Conservation (phyloP, 2,113 vertebrate species). For the Microcebus lehilahytsara region DNA sequence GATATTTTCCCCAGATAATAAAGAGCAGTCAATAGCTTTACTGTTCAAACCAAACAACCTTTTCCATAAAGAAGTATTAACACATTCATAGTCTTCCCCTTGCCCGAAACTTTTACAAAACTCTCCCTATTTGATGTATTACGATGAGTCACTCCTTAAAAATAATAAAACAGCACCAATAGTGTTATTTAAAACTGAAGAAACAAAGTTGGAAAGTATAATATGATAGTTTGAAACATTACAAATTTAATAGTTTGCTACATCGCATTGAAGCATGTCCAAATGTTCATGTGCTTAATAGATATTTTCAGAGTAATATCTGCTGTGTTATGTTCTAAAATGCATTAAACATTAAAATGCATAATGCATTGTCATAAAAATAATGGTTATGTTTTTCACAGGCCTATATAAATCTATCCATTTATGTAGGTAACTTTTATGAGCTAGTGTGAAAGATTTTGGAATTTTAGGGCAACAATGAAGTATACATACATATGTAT, state of each 20-base stretch:
- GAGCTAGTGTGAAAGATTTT: neutral
- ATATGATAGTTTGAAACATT: constrained; percentile 20
- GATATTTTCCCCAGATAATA: neutral
- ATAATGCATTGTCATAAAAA: neutral
- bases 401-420: neutral
- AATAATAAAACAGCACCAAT: neutral
- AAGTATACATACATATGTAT: neutral
- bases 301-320: neutral
- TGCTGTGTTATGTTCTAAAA: constrained; percentile 22
- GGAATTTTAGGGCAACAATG: neutral
- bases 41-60: neutral
- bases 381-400: neutral
- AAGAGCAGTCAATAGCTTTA: neutral
- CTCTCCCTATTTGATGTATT: constrained; percentile 40
- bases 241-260: neutral
- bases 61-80: constrained; percentile 31
- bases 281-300: constrained; percentile 12
- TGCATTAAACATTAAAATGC: neutral
- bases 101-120: neutral
- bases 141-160: constrained; percentile 34
- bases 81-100: neutral
- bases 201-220: neutral
- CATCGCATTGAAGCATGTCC: constrained; percentile 40
- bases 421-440: constrained; percentile 17
- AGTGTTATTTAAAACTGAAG: constrained; percentile 40